Conservation (phyloP, 2,888 invertebrate species). For the Drosophila vallismaia region DNA sequence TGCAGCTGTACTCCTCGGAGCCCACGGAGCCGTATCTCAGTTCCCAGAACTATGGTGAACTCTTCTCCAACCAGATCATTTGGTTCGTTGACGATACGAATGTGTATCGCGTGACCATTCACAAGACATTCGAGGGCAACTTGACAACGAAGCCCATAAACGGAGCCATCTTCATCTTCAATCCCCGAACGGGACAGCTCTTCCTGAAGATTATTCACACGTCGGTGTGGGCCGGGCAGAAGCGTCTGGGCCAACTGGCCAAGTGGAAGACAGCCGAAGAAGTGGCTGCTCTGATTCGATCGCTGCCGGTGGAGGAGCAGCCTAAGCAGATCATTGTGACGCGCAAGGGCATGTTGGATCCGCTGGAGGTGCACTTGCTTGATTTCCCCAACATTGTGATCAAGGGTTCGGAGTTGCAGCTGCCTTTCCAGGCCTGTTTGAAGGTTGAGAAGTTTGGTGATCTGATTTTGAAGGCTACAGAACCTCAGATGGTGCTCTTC, state of each 20-base stretch:
- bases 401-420: constrained; percentile 98
- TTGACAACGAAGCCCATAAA: constrained; percentile 99
- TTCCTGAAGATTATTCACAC: constrained; percentile 99
- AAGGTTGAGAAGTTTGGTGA: constrained; percentile 99
- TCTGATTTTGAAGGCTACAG: constrained; percentile 98
- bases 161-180: constrained; percentile 99
- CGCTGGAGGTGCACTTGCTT: constrained; percentile 99
- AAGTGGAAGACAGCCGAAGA: constrained; percentile 99
- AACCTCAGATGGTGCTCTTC: constrained; percentile 99
- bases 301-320: constrained; percentile 99
- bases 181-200: constrained; percentile 98
- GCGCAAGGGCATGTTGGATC: constrained; percentile 99
- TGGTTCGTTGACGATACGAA: constrained; percentile 99
- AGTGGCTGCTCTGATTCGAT: constrained; percentile 99
- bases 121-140: constrained; percentile 99
- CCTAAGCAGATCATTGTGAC: constrained; percentile 99
- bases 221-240: constrained; percentile 99
- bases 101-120: constrained; percentile 99
- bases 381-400: constrained; percentile 99
- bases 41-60: constrained; percentile 99
- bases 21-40: constrained; percentile 99
- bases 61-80: constrained; percentile 99
- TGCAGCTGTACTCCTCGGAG: constrained; percentile 99
- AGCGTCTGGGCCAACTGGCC: constrained; percentile 99
- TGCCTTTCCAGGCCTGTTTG: constrained; percentile 99